Conservation (phyloP, 2,113 vertebrate species). For the Donacobius atricapilla region DNA sequence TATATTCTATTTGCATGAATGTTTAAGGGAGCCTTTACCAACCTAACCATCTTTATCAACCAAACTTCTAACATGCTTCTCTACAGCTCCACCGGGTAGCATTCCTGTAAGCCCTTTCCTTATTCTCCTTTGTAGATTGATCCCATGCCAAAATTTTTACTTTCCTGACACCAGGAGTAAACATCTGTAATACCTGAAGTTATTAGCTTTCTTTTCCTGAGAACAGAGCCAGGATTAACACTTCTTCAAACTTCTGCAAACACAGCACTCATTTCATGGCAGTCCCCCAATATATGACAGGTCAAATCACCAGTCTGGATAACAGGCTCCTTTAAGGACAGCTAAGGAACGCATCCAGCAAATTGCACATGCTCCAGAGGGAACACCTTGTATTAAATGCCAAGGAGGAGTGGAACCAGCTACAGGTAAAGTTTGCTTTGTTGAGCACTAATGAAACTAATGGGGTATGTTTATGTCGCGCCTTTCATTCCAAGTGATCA, state of each 20-base stretch:
- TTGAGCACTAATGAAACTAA: conserved; percentile 52
- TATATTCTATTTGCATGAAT: background rate
- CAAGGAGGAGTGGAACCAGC: background rate
- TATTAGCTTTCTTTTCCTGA: background rate
- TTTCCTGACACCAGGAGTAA: background rate
- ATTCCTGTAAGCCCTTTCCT: background rate
- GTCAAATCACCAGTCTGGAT: background rate
- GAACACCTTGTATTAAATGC: background rate
- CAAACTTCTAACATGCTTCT: background rate
- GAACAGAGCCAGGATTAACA: background rate
- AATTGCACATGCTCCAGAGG: background rate
- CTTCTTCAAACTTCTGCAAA: background rate
- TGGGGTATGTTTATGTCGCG: conserved; percentile 42
- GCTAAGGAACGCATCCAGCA: background rate
- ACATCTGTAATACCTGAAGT: background rate
- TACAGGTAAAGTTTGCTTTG: conserved; percentile 41
- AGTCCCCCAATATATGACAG: background rate
- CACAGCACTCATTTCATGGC: background rate
- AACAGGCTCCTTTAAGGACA: background rate
- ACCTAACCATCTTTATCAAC: background rate
- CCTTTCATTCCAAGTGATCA: conserved; percentile 48
- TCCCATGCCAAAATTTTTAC: background rate
- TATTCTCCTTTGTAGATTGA: background rate
- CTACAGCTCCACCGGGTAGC: background rate
- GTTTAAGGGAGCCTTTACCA: background rate